Evolutionary conservation across 2,888 invertebrate genomes (phyloP).

Genomic region (Zygothrica quintamaculata): DNA sequence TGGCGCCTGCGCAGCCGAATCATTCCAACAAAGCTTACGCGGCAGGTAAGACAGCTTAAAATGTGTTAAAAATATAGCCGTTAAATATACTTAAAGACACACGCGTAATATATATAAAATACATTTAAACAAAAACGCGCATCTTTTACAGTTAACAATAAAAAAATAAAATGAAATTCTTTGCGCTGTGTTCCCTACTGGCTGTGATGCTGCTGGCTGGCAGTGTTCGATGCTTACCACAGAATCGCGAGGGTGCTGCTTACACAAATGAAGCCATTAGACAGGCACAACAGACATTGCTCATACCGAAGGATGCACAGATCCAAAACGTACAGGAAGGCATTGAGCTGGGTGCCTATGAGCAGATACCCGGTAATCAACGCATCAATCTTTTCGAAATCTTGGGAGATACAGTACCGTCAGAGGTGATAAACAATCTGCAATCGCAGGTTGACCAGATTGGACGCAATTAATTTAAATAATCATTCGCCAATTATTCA

Average conservation of each 20-base stretch:
- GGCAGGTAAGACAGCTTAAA: conserved; percentile 74
- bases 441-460: conserved; percentile 94
- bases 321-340: conserved; percentile 95
- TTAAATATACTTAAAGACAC: conserved; percentile 8
- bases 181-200: conserved; percentile 68
- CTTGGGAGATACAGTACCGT: conserved; percentile 93
- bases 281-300: conserved; percentile 93
- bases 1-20: conserved; percentile 68
- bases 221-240: conserved; percentile 83
- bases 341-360: conserved; percentile 93
- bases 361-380: conserved; percentile 93
- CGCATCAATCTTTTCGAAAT: conserved; percentile 93
- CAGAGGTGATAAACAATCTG: conserved; percentile 94
- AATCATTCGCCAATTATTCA: conserved; percentile 8
- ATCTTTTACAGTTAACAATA: conserved; percentile 41
- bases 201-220: conserved; percentile 63
- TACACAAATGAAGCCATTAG: conserved; percentile 94
- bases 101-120: background rate
- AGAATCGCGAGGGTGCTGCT: conserved; percentile 91
- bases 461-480: conserved; percentile 87
- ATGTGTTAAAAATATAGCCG: conserved; percentile 10
- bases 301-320: conserved; percentile 93
- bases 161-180: conserved; percentile 74
- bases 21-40: conserved; percentile 77
- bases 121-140: conserved; percentile 19